Conservation (phyloP, 1,140 invertebrate genomes). For the Euwallacea similis region DNA sequence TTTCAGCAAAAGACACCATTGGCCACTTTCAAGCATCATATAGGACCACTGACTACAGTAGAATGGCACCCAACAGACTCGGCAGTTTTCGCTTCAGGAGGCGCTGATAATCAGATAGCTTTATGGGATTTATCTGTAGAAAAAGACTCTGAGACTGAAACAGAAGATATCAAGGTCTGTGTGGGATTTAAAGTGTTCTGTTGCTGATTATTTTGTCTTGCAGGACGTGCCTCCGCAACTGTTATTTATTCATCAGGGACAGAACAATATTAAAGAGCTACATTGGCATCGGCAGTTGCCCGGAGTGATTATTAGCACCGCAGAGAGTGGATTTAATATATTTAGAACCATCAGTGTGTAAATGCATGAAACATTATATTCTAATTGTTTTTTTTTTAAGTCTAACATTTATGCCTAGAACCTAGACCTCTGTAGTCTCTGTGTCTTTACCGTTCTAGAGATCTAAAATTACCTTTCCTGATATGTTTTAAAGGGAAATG, state of each 20-base stretch:
- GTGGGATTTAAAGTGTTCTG: neutral
- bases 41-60: constrained; percentile 88
- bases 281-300: constrained; percentile 98
- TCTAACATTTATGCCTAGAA: too few relatives aligned
- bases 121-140: constrained; percentile 97
- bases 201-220: constrained; percentile 34
- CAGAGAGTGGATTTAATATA: constrained; percentile 93
- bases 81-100: constrained; percentile 90
- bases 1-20: constrained; percentile 82
- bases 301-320: constrained; percentile 92
- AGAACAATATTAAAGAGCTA: constrained; percentile 96
- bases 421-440: too few relatives aligned
- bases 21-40: constrained; percentile 93
- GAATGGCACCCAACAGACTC: constrained; percentile 95
- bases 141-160: constrained; percentile 67
- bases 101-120: constrained; percentile 94
- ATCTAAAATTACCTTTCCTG: too few relatives aligned
- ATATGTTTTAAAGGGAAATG: too few relatives aligned
- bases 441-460: too few relatives aligned
- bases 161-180: constrained; percentile 62
- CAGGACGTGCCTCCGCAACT: constrained; percentile 90
- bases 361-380: constrained; percentile 43
- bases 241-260: constrained; percentile 98
- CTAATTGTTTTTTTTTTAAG: too few relatives aligned
- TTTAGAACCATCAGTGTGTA: constrained; percentile 98